These are phyloP conservation scores for Orthosia incerta DNA, from an alignment of 2,888 invertebrate species.

Conservation along the genomic window DNA sequence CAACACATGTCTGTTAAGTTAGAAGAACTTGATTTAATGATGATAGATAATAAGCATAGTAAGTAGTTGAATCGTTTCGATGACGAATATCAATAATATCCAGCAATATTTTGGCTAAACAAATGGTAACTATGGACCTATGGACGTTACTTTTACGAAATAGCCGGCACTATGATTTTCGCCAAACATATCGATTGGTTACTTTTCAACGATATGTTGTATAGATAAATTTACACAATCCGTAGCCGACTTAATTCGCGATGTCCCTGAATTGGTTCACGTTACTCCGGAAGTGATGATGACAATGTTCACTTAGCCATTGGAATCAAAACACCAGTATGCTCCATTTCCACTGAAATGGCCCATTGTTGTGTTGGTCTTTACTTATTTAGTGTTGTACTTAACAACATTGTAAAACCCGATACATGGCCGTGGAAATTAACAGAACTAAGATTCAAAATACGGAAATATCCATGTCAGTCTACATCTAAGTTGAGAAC, in stretches of 20 bases:
- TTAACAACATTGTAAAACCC: constrained; percentile 23
- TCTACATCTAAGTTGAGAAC: background rate
- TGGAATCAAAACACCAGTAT: constrained; percentile 39
- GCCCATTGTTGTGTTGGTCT: constrained; percentile 36
- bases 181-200: background rate
- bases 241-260: background rate
- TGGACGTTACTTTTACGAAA: background rate
- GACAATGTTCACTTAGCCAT: constrained; percentile 36
- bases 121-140: background rate
- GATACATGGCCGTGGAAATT: constrained; percentile 13
- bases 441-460: background rate
- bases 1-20: background rate
- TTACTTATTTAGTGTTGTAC: constrained; percentile 10
- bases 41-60: too few relatives aligned
- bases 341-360: constrained; percentile 31
- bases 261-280: constrained; percentile 33
- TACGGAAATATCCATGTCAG: background rate
- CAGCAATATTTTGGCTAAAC: background rate
- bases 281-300: constrained; percentile 38
- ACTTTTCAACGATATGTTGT: background rate
- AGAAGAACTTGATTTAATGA: background rate
- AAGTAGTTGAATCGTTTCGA: background rate
- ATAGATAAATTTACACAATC: background rate
- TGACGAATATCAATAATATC: background rate
- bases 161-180: background rate